Conservation (phyloP, 2,797 vertebrate genomes). For the Lagodon rhomboides region DNA sequence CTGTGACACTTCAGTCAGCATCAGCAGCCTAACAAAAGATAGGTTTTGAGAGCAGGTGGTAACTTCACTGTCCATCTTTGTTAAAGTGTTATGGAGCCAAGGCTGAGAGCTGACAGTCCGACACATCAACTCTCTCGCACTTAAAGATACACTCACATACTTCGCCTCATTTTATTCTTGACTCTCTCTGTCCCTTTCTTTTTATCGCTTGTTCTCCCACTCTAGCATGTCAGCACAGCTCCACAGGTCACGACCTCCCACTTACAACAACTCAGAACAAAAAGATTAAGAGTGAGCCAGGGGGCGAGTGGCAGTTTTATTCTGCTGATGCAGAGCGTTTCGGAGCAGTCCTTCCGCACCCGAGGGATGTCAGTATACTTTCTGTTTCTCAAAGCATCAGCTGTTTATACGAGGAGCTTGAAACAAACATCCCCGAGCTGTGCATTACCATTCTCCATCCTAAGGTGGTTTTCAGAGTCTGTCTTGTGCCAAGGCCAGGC, state of each 20-base stretch:
- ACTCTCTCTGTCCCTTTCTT: slow-evolving; percentile 27
- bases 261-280: slow-evolving; percentile 45
- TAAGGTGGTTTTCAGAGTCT: slow-evolving; percentile 49
- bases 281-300: slow-evolving; percentile 43
- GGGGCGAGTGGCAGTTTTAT: slow-evolving; percentile 55
- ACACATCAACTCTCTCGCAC: slow-evolving; percentile 13
- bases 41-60: slow-evolving; percentile 55
- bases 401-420: slow-evolving; percentile 32
- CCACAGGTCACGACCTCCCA: slow-evolving; percentile 52
- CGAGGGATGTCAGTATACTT: slow-evolving; percentile 23
- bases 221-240: slow-evolving; percentile 33
- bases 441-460: slow-evolving; percentile 21
- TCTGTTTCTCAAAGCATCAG: slow-evolving; percentile 34
- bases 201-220: slow-evolving; percentile 23
- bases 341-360: slow-evolving; percentile 42
- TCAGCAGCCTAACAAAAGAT: slow-evolving; percentile 44
- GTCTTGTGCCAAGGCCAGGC: slow-evolving; percentile 29
- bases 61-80: slow-evolving; percentile 40
- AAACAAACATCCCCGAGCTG: slow-evolving; percentile 38
- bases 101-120: neutral
- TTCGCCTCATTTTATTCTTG: slow-evolving; percentile 4
- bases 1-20: slow-evolving; percentile 51
- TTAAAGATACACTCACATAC: slow-evolving; percentile 5
- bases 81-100: slow-evolving; percentile 18
- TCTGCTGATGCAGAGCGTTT: slow-evolving; percentile 72